A percentile compares a stretch with the other conserved stretches of the same genome.
Conservation (phyloP, 2,113 vertebrate species). For the Psammodynastes pulverulentus region DNA sequence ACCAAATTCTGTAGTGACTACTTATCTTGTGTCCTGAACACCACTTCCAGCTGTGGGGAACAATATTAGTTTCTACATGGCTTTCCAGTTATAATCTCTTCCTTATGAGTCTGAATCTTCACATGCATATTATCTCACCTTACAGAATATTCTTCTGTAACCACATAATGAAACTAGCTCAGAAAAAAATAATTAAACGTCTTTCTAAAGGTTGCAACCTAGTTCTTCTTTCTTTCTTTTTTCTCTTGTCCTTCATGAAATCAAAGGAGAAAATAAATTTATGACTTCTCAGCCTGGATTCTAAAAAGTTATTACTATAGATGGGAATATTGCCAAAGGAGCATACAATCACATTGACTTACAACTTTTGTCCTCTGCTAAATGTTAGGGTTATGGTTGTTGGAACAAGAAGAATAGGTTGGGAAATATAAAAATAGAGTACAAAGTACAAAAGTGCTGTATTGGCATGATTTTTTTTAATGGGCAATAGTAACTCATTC, state of each 20-base stretch:
- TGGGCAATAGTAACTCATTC: not conserved
- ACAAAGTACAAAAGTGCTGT: not conserved
- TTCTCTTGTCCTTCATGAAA: conserved; percentile 1
- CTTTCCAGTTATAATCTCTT: conserved; percentile 15
- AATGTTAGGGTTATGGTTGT: not conserved
- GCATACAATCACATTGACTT: not conserved
- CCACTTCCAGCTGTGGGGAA: not conserved
- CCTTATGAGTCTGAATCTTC: conserved; percentile 31
- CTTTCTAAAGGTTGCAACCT: conserved; percentile 63
- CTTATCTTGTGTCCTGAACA: not conserved
- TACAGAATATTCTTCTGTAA: conserved; percentile 51
- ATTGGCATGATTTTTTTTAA: not conserved
- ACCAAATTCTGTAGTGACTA: not conserved
- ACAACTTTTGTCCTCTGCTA: not conserved
- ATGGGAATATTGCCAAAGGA: conserved; percentile 32
- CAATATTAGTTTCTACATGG: not conserved
- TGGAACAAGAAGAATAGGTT: conserved; percentile 5
- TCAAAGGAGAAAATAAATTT: conserved; percentile 40
- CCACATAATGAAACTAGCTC: conserved; percentile 66
- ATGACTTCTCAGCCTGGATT: not conserved
- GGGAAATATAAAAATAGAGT: fast-evolving
- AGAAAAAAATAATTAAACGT: conserved; percentile 75
- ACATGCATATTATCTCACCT: conserved; percentile 22
- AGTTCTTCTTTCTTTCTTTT: conserved; percentile 24
- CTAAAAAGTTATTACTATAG: not conserved